phyloP scores from a whole-genome alignment of 2,888 invertebrate genomes.

The Brachyptera putata region DNA sequence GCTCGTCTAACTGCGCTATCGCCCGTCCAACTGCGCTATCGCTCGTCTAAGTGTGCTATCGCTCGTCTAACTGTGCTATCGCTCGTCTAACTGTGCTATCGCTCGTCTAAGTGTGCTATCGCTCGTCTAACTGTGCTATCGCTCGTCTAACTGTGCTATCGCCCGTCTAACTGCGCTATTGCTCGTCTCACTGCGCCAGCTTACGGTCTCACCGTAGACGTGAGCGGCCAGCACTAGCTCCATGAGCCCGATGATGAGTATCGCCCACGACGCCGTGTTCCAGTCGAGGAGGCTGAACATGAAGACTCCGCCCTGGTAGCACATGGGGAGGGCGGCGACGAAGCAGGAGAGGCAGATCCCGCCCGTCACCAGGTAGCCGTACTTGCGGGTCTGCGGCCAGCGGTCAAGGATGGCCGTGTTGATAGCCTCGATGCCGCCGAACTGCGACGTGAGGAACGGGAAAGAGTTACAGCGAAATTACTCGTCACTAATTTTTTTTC shows the following conservation, averaged over 20 bases:
- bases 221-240: slow-evolving; percentile 64
- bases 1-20: too few species aligned
- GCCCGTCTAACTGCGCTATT: background rate
- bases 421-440: slow-evolving; percentile 67
- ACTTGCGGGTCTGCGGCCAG: slow-evolving; percentile 58
- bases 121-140: too few species aligned
- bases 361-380: slow-evolving; percentile 54
- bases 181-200: background rate
- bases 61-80: too few species aligned
- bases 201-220: slow-evolving; percentile 55
- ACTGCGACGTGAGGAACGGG: slow-evolving; percentile 47
- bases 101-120: too few species aligned
- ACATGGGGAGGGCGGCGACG: slow-evolving; percentile 68
- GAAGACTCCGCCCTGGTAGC: slow-evolving; percentile 69
- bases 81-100: too few species aligned
- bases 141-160: too few species aligned
- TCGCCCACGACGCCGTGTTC: slow-evolving; percentile 74
- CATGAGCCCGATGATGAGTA: slow-evolving; percentile 63
- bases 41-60: too few species aligned
- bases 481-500: too few species aligned
- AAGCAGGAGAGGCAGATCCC: slow-evolving; percentile 63
- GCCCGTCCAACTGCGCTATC: too few species aligned
- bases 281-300: slow-evolving; percentile 69
- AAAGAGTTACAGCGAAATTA: too few species aligned
- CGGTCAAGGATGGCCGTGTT: slow-evolving; percentile 64